Base-by-base conservation (phyloP, 2,113 vertebrate species). In the Pomatostomus ruficeps region DNA sequence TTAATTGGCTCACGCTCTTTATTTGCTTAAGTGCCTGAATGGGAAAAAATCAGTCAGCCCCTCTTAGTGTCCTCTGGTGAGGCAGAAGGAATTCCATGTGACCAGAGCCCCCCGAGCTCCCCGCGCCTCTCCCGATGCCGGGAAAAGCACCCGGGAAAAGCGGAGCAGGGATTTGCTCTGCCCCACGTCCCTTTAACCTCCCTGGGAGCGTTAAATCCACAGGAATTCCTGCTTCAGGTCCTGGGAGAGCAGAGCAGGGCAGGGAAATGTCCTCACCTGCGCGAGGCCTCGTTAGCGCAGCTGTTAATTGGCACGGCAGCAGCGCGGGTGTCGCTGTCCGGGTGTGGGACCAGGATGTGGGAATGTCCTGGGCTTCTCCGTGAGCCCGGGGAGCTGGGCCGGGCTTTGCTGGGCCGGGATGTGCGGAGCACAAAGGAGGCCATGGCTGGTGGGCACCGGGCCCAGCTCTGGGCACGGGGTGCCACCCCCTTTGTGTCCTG, bases 81-180 rank as follows among this genome's bases (percentile, higher is more conserved):
- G 72, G 88, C 94, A 86, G 89, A 92, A 92, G 91, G 83, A 92
- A 86, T 91, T 55, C 24, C 2, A 11, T 40, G 43, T 31, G 89
- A 55, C 55, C 51, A 51, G 68, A 57, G 68, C 85, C 51, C 58
- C 24, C 61, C 10, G 12, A 48, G 66, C 82, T 54, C 81, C 18
- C 33, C 2, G 12, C 4, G 24, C 31, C 28, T 28, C 57, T 67
- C 33, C 49, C 29, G 0, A 0, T 10, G 1, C 3, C 55, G 77
- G 46, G 48, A 43, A 12, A 42, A n/a, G 0, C 52, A 35, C n/a
- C n/a, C n/a, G n/a, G n/a, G n/a, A n/a, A n/a, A n/a, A n/a, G n/a
- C n/a, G 57, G 28, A 79, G 38, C 10, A 11, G 45, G 40, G 54
- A 9, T 65, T 90, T 67, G 36, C 62, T 26, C 52, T 76, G 62